These are phyloP conservation scores for Aspiorhynchus laticeps DNA, from an alignment of 2,113 vertebrate genomes.

Conservation along the genomic window DNA sequence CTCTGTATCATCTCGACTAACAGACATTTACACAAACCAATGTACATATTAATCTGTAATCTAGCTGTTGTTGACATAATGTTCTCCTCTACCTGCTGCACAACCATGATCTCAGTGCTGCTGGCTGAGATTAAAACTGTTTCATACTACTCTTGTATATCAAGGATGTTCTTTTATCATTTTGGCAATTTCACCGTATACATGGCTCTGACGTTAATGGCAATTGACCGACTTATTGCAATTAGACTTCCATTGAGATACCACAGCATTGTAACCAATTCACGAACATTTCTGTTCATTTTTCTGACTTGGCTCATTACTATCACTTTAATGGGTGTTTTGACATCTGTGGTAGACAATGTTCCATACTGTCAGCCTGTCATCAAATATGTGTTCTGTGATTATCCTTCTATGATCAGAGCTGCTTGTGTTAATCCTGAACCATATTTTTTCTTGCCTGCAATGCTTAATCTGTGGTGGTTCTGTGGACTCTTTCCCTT, in stretches of 20 bases:
- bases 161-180: constrained; percentile 50
- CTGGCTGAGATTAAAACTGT: constrained; percentile 50
- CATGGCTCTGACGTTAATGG: constrained; percentile 49
- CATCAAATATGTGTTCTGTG: constrained; percentile 51
- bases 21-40: constrained; percentile 55
- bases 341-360: background rate
- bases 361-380: constrained; percentile 53
- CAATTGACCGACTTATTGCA: constrained; percentile 52
- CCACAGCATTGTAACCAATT: constrained; percentile 54
- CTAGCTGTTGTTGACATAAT: constrained; percentile 56
- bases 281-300: constrained; percentile 13
- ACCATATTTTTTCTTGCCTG: background rate
- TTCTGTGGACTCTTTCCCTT: constrained; percentile 27
- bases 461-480: background rate
- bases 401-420: constrained; percentile 48
- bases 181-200: constrained; percentile 29
- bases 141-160: constrained; percentile 52
- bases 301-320: constrained; percentile 26
- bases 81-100: constrained; percentile 38
- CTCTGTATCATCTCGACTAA: constrained; percentile 52
- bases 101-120: constrained; percentile 56
- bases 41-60: constrained; percentile 62
- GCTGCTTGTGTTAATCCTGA: constrained; percentile 55
- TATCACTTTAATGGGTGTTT: background rate
- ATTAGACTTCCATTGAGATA: constrained; percentile 54